Percentiles rank a stretch among this genome's conserved stretches.
These are phyloP conservation scores for Drosophila setosimentum DNA, from an alignment of 2,888 invertebrate genomes.

Conservation along the genomic window DNA sequence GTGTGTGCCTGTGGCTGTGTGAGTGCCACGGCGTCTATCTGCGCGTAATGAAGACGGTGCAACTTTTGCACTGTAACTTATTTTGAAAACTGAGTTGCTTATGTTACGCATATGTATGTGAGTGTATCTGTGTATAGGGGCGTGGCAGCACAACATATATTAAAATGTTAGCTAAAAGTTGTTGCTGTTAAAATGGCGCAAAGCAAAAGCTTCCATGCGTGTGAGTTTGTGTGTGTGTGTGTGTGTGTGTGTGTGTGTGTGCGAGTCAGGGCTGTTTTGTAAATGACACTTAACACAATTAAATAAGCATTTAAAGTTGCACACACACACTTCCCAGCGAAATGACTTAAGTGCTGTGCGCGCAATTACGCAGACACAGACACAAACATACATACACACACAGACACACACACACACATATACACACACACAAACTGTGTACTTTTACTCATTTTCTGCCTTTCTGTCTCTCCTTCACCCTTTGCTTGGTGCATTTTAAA, in stretches of 20 bases:
- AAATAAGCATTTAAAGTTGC: conserved; percentile 80
- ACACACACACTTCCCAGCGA: conserved; percentile 19
- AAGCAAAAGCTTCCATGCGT: conserved; percentile 17
- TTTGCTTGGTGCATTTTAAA: conserved; percentile 62
- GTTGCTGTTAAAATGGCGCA: conserved; percentile 68
- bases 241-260: background rate
- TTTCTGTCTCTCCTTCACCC: background rate
- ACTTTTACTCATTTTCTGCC: background rate
- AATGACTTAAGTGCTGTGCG: conserved; percentile 63
- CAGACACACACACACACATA: conserved; percentile 34
- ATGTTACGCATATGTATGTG: conserved; percentile 12
- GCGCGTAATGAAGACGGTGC: conserved; percentile 73
- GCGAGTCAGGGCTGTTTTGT: conserved; percentile 51
- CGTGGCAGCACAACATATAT: conserved; percentile 67
- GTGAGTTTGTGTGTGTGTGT: conserved; percentile 6
- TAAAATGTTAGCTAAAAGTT: conserved; percentile 78
- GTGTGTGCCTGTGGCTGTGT: conserved; percentile 7
- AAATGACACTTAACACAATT: conserved; percentile 81
- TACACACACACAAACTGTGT: background rate
- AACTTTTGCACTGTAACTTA: conserved; percentile 71
- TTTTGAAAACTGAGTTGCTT: conserved; percentile 60
- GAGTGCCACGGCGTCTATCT: conserved; percentile 49
- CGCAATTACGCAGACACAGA: conserved; percentile 55
- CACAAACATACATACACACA: conserved; percentile 16
- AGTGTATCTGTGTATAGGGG: conserved; percentile 9